A percentile compares a stretch with the other conserved stretches of the same genome.
Conservation (phyloP, 2,113 vertebrate genomes). For the Pachypanchax playfairii region DNA sequence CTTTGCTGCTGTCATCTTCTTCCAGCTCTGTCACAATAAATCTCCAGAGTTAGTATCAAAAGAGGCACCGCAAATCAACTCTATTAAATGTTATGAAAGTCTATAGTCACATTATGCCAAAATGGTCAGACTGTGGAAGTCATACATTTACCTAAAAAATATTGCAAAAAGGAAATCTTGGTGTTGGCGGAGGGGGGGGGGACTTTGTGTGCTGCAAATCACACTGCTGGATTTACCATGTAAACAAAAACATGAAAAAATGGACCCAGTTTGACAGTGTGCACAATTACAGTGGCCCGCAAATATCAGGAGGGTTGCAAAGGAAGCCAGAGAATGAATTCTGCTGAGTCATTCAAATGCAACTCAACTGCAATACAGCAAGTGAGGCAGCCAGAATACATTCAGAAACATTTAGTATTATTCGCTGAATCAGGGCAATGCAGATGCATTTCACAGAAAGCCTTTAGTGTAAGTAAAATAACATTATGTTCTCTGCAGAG, state of each 20-base stretch:
- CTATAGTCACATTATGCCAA: conserved; percentile 50
- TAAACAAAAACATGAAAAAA: conserved; percentile 19
- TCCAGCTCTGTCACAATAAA: conserved; percentile 47
- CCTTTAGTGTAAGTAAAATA: background rate
- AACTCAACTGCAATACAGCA: conserved; percentile 41
- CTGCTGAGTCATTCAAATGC: conserved; percentile 55
- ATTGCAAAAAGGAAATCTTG: too few species aligned
- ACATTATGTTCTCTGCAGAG: background rate
- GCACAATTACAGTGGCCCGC: conserved; percentile 21
- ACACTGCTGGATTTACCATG: background rate
- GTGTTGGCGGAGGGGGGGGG: too few species aligned
- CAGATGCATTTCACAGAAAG: conserved; percentile 17
- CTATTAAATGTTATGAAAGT: conserved; percentile 39
- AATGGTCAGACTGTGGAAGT: conserved; percentile 40
- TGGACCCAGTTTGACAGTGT: too few species aligned
- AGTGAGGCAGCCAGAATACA: conserved; percentile 18
- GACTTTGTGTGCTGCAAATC: background rate
- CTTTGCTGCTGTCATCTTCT: conserved; percentile 2
- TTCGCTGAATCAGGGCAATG: conserved; percentile 29
- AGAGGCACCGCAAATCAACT: conserved; percentile 34
- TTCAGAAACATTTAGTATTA: conserved; percentile 9
- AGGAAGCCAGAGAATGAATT: conserved; percentile 34
- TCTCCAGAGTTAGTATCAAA: conserved; percentile 17
- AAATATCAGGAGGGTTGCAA: conserved; percentile 28
- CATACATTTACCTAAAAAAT: too few species aligned